A percentile compares a stretch with the other conserved stretches of the same genome.
phyloP scores from a whole-genome alignment of 2,113 vertebrate genomes.

The Crotalus helleri region DNA sequence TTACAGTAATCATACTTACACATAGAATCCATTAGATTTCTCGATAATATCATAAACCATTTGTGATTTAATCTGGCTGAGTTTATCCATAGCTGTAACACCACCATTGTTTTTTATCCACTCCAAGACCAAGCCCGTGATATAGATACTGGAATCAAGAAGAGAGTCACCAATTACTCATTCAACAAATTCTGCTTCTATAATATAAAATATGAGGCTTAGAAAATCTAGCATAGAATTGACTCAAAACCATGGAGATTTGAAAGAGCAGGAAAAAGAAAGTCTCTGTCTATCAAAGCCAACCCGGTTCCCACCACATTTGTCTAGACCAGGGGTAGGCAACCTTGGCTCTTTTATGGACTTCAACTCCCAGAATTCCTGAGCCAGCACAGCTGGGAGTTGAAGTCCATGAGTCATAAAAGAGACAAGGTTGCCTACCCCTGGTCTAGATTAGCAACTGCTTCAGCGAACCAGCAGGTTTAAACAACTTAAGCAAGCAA shows the following conservation, averaged over 20 bases:
- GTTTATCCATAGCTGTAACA: conserved; percentile 80
- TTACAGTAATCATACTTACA: conserved; percentile 72
- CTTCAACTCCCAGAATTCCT: too few species aligned
- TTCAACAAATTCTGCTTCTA: neutral
- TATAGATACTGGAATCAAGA: conserved; percentile 81
- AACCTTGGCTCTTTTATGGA: too few species aligned
- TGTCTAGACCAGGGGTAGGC: neutral
- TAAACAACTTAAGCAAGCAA: neutral
- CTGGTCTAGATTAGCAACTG: neutral
- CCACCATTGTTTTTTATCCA: conserved; percentile 93
- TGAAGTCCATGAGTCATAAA: too few species aligned
- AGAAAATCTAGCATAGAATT: neutral
- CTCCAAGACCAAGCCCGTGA: conserved; percentile 89
- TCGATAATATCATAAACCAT: conserved; percentile 89
- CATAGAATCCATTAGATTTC: conserved; percentile 86
- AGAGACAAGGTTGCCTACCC: too few species aligned
- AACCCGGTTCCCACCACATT: neutral
- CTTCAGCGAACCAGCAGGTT: neutral
- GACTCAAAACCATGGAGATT: neutral
- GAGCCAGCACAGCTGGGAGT: too few species aligned
- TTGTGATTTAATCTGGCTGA: conserved; percentile 82
- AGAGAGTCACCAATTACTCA: conserved; percentile 9
- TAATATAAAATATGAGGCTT: neutral
- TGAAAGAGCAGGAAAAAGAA: neutral
- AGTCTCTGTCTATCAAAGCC: neutral